Percentiles rank a stretch among this genome's conserved stretches.
These are phyloP conservation scores for Mycteria americana DNA, from an alignment of 2,797 vertebrate genomes.

Conservation along the genomic window DNA sequence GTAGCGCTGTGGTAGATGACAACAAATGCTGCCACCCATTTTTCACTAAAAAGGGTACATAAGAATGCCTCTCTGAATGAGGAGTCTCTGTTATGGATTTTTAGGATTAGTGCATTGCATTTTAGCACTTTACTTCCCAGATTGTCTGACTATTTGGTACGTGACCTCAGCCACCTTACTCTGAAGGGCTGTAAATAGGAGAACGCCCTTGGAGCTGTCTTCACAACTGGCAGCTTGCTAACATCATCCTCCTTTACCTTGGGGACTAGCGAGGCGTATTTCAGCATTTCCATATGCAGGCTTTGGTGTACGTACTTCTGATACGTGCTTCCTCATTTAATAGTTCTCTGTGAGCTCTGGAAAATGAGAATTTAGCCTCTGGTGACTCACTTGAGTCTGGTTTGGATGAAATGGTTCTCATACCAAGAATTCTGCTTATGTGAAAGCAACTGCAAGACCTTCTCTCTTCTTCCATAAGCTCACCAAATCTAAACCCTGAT, in stretches of 20 bases:
- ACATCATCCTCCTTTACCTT: neutral
- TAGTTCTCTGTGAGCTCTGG: neutral
- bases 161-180: neutral
- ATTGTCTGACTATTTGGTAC: neutral
- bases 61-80: neutral
- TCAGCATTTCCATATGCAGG: neutral
- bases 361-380: neutral
- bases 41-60: neutral
- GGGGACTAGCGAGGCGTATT: neutral
- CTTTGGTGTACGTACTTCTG: neutral
- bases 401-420: neutral
- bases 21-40: neutral
- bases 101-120: neutral
- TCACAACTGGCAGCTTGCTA: neutral
- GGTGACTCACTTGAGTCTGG: neutral
- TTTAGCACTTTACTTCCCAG: neutral
- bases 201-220: constrained; percentile 8
- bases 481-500: neutral
- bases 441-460: neutral
- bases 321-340: neutral
- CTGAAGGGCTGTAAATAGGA: neutral
- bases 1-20: neutral
- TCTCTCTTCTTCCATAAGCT: neutral
- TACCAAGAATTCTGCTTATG: neutral
- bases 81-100: neutral